These are phyloP conservation scores for Platichthys flesus DNA, from an alignment of 2,113 vertebrate species.

Conservation along the genomic window DNA sequence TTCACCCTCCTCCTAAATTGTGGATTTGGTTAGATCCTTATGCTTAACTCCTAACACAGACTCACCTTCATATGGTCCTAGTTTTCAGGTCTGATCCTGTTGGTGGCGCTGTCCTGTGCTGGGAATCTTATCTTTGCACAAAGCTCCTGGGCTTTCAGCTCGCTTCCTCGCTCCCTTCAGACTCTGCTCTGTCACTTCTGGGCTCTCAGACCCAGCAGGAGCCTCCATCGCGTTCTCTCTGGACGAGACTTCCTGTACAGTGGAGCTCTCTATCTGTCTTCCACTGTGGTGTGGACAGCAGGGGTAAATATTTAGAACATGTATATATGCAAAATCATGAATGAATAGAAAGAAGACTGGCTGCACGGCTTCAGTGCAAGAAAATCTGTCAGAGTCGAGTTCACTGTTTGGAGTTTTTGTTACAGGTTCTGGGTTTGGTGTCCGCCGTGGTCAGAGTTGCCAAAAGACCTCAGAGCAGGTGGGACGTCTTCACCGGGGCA, in stretches of 20 bases:
- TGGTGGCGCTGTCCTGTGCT: slow-evolving; percentile 60
- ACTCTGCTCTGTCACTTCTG: slow-evolving; percentile 34
- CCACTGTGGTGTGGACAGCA: slow-evolving; percentile 54
- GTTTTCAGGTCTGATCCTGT: slow-evolving; percentile 73
- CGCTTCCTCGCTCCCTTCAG: slow-evolving; percentile 40
- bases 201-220: slow-evolving; percentile 7
- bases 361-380: too few relatives aligned
- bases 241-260: slow-evolving; percentile 17
- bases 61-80: slow-evolving; percentile 37
- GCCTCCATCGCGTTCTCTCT: neutral
- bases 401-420: neutral
- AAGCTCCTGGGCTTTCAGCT: slow-evolving; percentile 34
- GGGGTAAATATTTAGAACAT: slow-evolving; percentile 68
- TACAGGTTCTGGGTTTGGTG: slow-evolving; percentile 61
- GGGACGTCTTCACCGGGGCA: slow-evolving; percentile 51
- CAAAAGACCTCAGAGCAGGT: slow-evolving; percentile 65
- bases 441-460: slow-evolving; percentile 58
- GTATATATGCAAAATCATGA: neutral
- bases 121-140: slow-evolving; percentile 54
- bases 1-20: neutral
- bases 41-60: neutral
- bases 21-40: neutral
- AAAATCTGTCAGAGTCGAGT: neutral
- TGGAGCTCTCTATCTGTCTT: slow-evolving; percentile 40
- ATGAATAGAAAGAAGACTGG: neutral